Conservation (phyloP, 2,797 vertebrate genomes). For the Manis pentadactyla region DNA sequence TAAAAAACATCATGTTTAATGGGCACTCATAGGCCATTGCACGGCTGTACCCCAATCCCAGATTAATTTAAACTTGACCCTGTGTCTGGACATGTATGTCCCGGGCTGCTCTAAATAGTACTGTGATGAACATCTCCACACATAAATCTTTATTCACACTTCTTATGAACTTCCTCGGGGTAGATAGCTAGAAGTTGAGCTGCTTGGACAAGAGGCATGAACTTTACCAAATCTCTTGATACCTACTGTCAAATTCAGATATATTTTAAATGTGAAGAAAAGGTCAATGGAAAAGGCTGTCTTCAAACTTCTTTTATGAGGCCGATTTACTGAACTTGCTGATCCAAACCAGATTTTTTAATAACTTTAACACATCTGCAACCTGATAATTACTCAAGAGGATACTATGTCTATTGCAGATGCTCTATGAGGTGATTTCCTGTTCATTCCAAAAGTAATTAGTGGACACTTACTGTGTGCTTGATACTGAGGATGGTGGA, state of each 20-base stretch:
- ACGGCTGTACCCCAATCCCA: neutral
- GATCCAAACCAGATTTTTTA: slow-evolving; percentile 64
- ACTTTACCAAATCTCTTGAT: slow-evolving; percentile 78
- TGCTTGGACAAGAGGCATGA: slow-evolving; percentile 67
- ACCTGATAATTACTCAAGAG: slow-evolving; percentile 54
- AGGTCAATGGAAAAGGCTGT: slow-evolving; percentile 75
- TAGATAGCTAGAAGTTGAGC: slow-evolving; percentile 70
- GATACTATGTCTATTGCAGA: neutral
- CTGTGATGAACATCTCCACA: slow-evolving; percentile 64
- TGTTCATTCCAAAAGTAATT: neutral
- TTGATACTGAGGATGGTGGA: neutral
- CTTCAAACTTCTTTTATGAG: slow-evolving; percentile 67
- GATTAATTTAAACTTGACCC: slow-evolving; percentile 60
- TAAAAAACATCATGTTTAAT: slow-evolving; percentile 41
- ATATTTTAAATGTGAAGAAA: slow-evolving; percentile 76
- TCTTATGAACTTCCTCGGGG: slow-evolving; percentile 76
- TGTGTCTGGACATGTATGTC: slow-evolving; percentile 10
- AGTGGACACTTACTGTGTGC: neutral
- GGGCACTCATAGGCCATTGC: neutral
- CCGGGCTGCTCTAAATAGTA: slow-evolving; percentile 50
- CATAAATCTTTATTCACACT: slow-evolving; percentile 68
- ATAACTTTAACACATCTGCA: slow-evolving; percentile 39
- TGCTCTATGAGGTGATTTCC: neutral
- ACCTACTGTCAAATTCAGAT: slow-evolving; percentile 67
- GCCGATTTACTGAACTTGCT: slow-evolving; percentile 65